Evolutionary conservation across 2,797 vertebrate genomes (phyloP).

Genomic region (Cossypha polioptera): DNA sequence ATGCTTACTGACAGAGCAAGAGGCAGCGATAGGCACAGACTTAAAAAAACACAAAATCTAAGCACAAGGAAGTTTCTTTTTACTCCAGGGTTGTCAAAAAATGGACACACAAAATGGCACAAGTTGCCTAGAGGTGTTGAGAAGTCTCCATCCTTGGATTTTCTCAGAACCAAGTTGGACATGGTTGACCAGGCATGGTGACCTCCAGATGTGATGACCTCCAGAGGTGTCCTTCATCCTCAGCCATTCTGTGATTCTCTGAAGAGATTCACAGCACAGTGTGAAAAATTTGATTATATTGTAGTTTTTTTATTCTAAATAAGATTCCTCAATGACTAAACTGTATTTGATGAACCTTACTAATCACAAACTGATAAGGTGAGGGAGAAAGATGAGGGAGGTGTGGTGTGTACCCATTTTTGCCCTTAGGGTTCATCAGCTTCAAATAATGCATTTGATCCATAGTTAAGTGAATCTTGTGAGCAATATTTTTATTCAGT

Average conservation of each 20-base stretch:
- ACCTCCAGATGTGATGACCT: not conserved
- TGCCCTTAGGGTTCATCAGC: not conserved
- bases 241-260: not conserved
- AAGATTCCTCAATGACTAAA: not conserved
- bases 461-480: not conserved
- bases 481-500: not conserved
- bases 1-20: not conserved
- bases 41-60: not conserved
- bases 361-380: not conserved
- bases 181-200: not conserved
- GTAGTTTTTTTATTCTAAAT: not conserved
- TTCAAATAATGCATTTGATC: not conserved
- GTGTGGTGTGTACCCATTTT: rapidly evolving
- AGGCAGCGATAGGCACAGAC: not conserved
- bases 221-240: not conserved
- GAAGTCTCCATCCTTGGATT: not conserved
- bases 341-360: not conserved
- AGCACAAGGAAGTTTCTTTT: not conserved
- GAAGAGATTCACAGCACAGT: not conserved
- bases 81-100: not conserved
- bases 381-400: not conserved
- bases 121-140: not conserved
- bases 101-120: not conserved
- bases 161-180: not conserved
- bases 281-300: not conserved